Percentiles rank a stretch among this genome's conserved stretches.
These are phyloP conservation scores for Echiichthys vipera DNA, from an alignment of 2,797 vertebrate species.

Conservation along the genomic window DNA sequence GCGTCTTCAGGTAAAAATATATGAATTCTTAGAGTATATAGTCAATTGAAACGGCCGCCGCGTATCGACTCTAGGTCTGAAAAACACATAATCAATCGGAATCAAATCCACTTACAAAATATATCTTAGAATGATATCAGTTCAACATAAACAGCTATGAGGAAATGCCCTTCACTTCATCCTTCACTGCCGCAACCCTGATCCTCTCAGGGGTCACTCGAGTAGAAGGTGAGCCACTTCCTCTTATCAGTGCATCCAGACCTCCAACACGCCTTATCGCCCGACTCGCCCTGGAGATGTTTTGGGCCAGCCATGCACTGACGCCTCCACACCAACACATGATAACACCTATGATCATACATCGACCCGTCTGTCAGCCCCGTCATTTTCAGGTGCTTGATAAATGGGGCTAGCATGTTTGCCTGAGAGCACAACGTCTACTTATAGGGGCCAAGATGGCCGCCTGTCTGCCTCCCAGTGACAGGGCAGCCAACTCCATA, in stretches of 20 bases:
- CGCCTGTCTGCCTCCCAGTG: constrained; percentile 26
- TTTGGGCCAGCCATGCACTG: constrained; percentile 19
- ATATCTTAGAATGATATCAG: neutral
- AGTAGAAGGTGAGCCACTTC: constrained; percentile 44
- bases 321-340: constrained; percentile 32
- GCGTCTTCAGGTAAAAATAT: too few species aligned
- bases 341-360: constrained; percentile 57
- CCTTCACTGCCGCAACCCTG: constrained; percentile 1
- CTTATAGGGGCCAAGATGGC: constrained; percentile 47
- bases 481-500: constrained; percentile 7
- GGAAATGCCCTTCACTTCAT: constrained; percentile 11
- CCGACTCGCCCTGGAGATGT: constrained; percentile 41
- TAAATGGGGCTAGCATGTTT: constrained; percentile 51
- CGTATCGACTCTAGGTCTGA: too few species aligned
- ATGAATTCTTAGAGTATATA: too few species aligned
- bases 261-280: constrained; percentile 47
- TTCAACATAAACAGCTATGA: neutral
- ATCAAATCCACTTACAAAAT: neutral
- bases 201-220: constrained; percentile 34
- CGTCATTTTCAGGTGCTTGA: constrained; percentile 32
- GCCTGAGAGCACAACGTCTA: constrained; percentile 38
- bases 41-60: too few species aligned
- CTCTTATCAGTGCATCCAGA: constrained; percentile 66
- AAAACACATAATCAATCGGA: too few species aligned
- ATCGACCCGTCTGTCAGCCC: constrained; percentile 47